Evolutionary conservation across 2,888 invertebrate genomes (phyloP).

Genomic region (Allophyes oxyacanthae): DNA sequence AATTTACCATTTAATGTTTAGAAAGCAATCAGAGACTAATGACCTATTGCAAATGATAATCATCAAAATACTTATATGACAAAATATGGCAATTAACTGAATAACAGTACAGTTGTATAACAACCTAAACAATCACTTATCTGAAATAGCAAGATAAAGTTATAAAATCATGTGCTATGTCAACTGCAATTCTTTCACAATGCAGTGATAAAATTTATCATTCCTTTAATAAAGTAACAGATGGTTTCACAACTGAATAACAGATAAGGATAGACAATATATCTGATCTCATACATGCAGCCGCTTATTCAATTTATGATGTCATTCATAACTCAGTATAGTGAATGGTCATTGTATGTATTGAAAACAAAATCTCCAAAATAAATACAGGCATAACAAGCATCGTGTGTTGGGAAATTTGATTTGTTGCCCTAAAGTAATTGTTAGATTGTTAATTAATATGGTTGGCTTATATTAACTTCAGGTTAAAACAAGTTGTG

Average conservation of each 20-base stretch:
- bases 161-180: constrained; percentile 20
- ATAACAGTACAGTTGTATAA: constrained; percentile 9
- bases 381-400: no score
- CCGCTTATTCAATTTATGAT: constrained; percentile 29
- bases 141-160: constrained; percentile 33
- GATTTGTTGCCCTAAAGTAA: no score
- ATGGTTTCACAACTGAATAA: constrained; percentile 45
- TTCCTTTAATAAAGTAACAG: constrained; percentile 31
- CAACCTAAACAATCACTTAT: constrained; percentile 17
- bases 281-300: constrained; percentile 38
- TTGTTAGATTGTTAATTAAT: no score
- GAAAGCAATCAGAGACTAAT: constrained; percentile 24
- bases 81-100: constrained; percentile 17
- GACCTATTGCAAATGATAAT: constrained; percentile 17
- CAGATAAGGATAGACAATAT: constrained; percentile 43
- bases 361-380: no score
- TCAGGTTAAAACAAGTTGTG: no score
- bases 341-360: constrained; percentile 3
- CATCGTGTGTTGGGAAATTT: no score
- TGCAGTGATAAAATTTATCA: constrained; percentile 42
- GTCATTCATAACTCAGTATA: constrained; percentile 14
- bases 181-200: constrained; percentile 44
- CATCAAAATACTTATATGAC: constrained; percentile 18
- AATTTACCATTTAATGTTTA: constrained; percentile 26
- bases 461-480: no score